Conservation (phyloP, 37 sponge, comb jelly and placozoan genomes). For the Haliclona indistincta region DNA sequence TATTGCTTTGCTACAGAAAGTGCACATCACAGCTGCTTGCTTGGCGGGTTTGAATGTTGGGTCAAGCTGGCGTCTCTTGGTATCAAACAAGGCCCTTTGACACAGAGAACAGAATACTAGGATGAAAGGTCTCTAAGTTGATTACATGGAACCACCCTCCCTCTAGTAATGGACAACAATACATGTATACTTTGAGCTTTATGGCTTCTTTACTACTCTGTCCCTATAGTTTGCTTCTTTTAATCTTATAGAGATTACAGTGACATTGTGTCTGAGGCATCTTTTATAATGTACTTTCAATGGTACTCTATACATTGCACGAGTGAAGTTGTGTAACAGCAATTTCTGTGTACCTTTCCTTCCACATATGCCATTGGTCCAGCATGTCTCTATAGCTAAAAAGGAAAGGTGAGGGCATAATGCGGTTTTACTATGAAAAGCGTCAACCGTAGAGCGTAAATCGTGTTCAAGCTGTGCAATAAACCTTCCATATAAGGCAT, state of each 20-base stretch:
- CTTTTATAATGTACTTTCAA: no score
- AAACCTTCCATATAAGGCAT: not conserved
- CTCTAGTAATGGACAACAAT: no score
- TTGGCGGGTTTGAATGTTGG: slow-evolving; percentile 30
- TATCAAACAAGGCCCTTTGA: slow-evolving; percentile 71
- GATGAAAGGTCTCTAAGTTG: no score
- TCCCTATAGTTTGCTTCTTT: no score
- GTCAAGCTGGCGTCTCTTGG: slow-evolving; percentile 47
- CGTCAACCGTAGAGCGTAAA: no score
- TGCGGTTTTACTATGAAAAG: not conserved
- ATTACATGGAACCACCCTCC: no score
- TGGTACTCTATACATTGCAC: not conserved
- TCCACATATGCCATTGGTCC: slow-evolving; percentile 85
- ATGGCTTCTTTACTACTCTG: no score
- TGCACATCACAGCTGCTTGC: slow-evolving; percentile 72
- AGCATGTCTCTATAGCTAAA: slow-evolving; percentile 77
- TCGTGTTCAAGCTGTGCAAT: not conserved
- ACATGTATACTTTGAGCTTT: no score
- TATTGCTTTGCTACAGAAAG: slow-evolving; percentile 78
- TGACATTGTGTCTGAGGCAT: no score
- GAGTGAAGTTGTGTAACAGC: not conserved
- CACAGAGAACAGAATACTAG: no score
- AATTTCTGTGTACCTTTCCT: slow-evolving; percentile 50
- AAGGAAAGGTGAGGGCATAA: no score
- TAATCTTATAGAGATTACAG: no score